A percentile compares a stretch with the other conserved stretches of the same genome.
phyloP scores from a whole-genome alignment of 92 coral and sea anemone genomes.

The Galaxea fascicularis region DNA sequence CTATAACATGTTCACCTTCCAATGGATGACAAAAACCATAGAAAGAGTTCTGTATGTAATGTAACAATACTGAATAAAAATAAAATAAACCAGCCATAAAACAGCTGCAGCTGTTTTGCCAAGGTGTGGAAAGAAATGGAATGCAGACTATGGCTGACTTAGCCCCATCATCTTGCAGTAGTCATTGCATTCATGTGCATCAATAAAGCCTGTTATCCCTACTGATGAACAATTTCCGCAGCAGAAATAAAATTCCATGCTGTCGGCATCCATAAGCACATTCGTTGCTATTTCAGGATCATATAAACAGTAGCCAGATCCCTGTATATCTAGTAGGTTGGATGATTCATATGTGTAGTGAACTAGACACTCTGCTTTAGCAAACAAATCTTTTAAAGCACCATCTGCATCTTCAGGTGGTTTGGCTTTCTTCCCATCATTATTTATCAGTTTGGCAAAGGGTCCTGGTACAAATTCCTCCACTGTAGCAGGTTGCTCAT shows the following conservation, averaged over 20 bases:
- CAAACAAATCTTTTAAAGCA: constrained; percentile 45
- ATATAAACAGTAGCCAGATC: constrained; percentile 48
- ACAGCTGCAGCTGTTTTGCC: constrained; percentile 30
- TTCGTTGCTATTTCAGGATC: constrained; percentile 77
- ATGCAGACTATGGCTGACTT: constrained; percentile 26
- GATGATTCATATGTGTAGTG: constrained; percentile 53
- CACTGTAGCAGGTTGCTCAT: constrained; percentile 67
- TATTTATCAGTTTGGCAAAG: constrained; percentile 65
- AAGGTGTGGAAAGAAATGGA: constrained; percentile 2
- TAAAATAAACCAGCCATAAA: constrained; percentile 17
- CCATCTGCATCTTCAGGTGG: constrained; percentile 52
- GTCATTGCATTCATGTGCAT: constrained; percentile 60
- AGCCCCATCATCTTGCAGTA: constrained; percentile 54
- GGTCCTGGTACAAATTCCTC: constrained; percentile 73
- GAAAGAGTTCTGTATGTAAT: neutral
- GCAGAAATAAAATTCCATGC: constrained; percentile 53
- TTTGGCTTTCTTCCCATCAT: constrained; percentile 58
- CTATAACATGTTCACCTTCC: constrained; percentile 5
- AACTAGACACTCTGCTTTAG: constrained; percentile 71
- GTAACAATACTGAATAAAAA: neutral
- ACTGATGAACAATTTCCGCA: constrained; percentile 56
- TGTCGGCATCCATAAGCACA: constrained; percentile 49
- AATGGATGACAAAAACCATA: constrained; percentile 1
- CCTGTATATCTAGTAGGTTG: constrained; percentile 58
- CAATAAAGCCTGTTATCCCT: constrained; percentile 48